A percentile compares a stretch with the other conserved stretches of the same genome.
These are phyloP conservation scores for Phoxinus phoxinus DNA, from an alignment of 2,113 vertebrate genomes.

Conservation along the genomic window DNA sequence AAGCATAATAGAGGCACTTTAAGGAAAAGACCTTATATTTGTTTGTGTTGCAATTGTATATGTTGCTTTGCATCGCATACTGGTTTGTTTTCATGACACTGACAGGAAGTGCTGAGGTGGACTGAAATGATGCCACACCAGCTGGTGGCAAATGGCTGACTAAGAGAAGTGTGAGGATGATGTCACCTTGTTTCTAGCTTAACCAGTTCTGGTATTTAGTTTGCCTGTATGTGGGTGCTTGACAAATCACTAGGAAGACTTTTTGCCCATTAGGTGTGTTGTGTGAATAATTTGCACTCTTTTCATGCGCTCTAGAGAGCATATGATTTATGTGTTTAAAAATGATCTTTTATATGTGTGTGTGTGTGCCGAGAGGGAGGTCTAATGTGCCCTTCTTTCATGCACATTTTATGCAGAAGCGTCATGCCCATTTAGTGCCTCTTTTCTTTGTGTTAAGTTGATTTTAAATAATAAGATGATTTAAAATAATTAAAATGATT, in stretches of 20 bases:
- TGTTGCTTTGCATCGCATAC: conserved; percentile 31
- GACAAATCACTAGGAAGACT: not conserved
- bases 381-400: conserved; percentile 10
- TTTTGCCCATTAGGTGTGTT: not conserved
- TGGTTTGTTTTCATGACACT: conserved; percentile 39
- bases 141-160: conserved; percentile 34
- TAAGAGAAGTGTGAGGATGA: conserved; percentile 43
- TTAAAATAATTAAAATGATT: not conserved
- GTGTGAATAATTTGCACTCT: conserved; percentile 19
- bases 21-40: too few species aligned
- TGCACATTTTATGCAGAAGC: conserved; percentile 1
- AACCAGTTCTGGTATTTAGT: conserved; percentile 2
- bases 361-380: not conserved
- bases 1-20: too few species aligned
- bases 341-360: not conserved
- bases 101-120: conserved; percentile 48
- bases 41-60: too few species aligned
- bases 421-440: not conserved
- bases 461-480: not conserved
- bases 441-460: not conserved
- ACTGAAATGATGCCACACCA: conserved; percentile 41
- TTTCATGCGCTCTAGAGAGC: not conserved
- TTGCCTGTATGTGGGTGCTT: not conserved
- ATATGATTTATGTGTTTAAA: conserved; percentile 25
- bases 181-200: conserved; percentile 45